These are phyloP conservation scores for Muraenolepis orangiensis DNA, from an alignment of 2,797 vertebrate genomes.

Conservation along the genomic window DNA sequence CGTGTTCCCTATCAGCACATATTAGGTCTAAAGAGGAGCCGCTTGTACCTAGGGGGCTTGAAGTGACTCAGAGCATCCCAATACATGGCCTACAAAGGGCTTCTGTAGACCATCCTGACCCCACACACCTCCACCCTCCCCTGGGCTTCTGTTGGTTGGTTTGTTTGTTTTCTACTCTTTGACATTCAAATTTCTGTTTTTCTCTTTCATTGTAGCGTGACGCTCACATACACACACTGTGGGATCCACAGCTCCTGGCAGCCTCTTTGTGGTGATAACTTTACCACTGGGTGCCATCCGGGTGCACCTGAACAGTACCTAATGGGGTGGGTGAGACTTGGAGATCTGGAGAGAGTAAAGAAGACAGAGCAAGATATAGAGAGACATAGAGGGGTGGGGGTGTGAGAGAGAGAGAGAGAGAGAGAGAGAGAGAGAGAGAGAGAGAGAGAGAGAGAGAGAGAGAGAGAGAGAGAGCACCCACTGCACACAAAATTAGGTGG, in stretches of 20 bases:
- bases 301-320: conserved; percentile 55
- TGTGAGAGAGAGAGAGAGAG: background rate
- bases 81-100: conserved; percentile 24
- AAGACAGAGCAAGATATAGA: background rate
- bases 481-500: no score
- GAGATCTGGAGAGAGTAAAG: background rate
- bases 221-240: conserved; percentile 32
- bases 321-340: conserved; percentile 23
- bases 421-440: conserved; percentile 1
- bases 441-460: conserved; percentile 8
- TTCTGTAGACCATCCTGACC: conserved; percentile 30
- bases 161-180: background rate
- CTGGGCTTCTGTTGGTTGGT: background rate
- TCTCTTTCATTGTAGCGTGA: conserved; percentile 50
- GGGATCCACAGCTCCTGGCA: conserved; percentile 61
- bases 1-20: conserved; percentile 27
- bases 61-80: conserved; percentile 30
- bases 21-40: conserved; percentile 28
- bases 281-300: conserved; percentile 59
- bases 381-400: background rate
- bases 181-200: background rate
- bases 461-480: conserved; percentile 6
- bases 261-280: conserved; percentile 56
- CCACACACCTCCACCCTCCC: background rate
- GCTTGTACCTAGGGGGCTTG: conserved; percentile 26